These are phyloP conservation scores for Saiga tatarica DNA, from an alignment of 2,113 vertebrate genomes.

Conservation along the genomic window DNA sequence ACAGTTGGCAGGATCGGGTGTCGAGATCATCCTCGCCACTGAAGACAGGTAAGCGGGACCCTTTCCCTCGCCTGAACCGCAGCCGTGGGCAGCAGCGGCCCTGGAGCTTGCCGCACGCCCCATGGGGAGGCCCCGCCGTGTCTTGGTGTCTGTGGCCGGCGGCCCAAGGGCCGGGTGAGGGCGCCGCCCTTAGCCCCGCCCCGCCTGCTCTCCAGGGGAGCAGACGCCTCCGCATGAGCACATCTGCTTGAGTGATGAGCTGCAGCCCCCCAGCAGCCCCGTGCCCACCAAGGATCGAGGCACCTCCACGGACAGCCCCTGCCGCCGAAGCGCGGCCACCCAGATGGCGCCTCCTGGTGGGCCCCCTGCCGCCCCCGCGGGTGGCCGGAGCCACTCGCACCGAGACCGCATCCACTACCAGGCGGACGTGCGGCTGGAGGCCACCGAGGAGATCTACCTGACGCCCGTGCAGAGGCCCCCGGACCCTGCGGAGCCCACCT, in stretches of 20 bases:
- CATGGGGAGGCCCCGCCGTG: not conserved
- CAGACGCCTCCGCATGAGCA: slow-evolving; percentile 92
- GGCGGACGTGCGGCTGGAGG: slow-evolving; percentile 91
- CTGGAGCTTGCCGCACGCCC: not conserved
- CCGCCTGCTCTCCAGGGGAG: slow-evolving; percentile 84
- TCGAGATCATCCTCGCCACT: slow-evolving; percentile 94
- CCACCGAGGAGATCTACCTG: slow-evolving; percentile 97
- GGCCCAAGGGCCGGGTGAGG: not conserved
- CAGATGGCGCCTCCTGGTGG: slow-evolving; percentile 83
- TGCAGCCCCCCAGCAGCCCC: slow-evolving; percentile 87
- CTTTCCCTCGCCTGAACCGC: not conserved
- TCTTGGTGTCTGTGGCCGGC: not conserved
- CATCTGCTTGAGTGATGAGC: slow-evolving; percentile 95
- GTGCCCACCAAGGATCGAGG: slow-evolving; percentile 95
- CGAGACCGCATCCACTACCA: slow-evolving; percentile 93
- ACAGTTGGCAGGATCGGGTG: slow-evolving; percentile 98
- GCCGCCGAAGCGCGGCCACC: slow-evolving; percentile 87
- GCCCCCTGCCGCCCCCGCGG: slow-evolving; percentile 39
- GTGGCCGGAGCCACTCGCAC: slow-evolving; percentile 76
- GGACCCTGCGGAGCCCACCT: slow-evolving; percentile 83
- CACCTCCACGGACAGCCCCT: slow-evolving; percentile 93
- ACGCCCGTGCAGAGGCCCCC: slow-evolving; percentile 93
- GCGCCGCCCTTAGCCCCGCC: not conserved
- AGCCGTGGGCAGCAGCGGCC: not conserved
- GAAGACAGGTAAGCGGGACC: slow-evolving; percentile 90